phyloP scores from a whole-genome alignment of 92 coral and sea anemone genomes.

The Nematostella vectensis region DNA sequence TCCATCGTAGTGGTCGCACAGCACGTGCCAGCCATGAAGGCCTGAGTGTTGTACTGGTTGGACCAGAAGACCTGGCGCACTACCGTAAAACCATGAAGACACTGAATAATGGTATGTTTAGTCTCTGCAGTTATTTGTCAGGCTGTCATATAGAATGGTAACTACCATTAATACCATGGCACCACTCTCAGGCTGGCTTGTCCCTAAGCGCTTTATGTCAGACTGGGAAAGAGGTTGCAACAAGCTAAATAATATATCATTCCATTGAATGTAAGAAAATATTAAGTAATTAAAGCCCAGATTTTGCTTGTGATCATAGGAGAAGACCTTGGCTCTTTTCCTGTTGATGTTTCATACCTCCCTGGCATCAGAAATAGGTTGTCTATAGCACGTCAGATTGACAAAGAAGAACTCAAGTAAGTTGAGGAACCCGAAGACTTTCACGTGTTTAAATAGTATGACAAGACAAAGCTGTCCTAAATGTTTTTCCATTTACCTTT shows the following conservation, averaged over 20 bases:
- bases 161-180: neutral
- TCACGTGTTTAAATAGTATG: too few species aligned
- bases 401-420: conserved; percentile 89
- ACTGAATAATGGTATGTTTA: conserved; percentile 64
- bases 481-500: neutral
- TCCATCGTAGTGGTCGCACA: conserved; percentile 96
- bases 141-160: neutral
- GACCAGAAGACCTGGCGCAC: conserved; percentile 77
- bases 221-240: neutral
- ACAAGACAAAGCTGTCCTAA: neutral
- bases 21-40: conserved; percentile 86
- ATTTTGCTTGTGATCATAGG: conserved; percentile 46
- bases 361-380: conserved; percentile 53
- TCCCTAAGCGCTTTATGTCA: too few species aligned
- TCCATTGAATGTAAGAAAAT: too few species aligned
- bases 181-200: neutral
- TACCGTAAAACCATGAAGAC: conserved; percentile 82
- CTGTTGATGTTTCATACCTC: conserved; percentile 61
- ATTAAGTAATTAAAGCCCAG: too few species aligned
- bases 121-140: too few species aligned
- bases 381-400: conserved; percentile 75
- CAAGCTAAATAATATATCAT: too few species aligned
- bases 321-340: conserved; percentile 75
- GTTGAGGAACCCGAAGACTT: neutral
- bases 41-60: conserved; percentile 75